phyloP scores from a whole-genome alignment of 1,140 invertebrate genomes.

The Schlechtendalia chinensis region DNA sequence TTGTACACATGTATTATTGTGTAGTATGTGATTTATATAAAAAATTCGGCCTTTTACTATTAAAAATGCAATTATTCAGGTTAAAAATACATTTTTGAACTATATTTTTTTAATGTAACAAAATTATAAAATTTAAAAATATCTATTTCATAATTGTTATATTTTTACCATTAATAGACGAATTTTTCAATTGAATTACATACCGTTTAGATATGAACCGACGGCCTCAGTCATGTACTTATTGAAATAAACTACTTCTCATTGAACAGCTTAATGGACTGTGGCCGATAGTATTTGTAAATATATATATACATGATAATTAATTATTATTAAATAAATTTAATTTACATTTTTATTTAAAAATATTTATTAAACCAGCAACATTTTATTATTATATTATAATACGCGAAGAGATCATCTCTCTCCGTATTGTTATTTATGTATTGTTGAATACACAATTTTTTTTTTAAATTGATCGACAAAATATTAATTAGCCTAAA shows the following conservation, averaged over 20 bases:
- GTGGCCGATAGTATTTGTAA: neutral
- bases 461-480: neutral
- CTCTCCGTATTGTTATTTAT: neutral
- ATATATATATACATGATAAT: neutral
- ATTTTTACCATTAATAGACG: too few relatives aligned
- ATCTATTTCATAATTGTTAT: too few relatives aligned
- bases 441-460: neutral
- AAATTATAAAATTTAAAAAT: too few relatives aligned
- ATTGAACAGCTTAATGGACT: neutral
- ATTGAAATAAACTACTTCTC: neutral
- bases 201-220: neutral
- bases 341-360: conserved; percentile 20
- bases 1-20: neutral
- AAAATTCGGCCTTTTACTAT: neutral
- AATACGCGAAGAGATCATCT: neutral
- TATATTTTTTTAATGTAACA: too few relatives aligned
- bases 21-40: neutral
- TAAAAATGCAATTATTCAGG: too few relatives aligned
- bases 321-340: conserved; percentile 14
- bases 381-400: neutral
- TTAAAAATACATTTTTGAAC: too few relatives aligned
- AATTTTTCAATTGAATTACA: too few relatives aligned
- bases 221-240: neutral
- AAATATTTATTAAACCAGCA: neutral
- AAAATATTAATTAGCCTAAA: neutral